Base-by-base conservation (phyloP, 2,113 vertebrate genomes). In the Prochilodus magdalenae region DNA sequence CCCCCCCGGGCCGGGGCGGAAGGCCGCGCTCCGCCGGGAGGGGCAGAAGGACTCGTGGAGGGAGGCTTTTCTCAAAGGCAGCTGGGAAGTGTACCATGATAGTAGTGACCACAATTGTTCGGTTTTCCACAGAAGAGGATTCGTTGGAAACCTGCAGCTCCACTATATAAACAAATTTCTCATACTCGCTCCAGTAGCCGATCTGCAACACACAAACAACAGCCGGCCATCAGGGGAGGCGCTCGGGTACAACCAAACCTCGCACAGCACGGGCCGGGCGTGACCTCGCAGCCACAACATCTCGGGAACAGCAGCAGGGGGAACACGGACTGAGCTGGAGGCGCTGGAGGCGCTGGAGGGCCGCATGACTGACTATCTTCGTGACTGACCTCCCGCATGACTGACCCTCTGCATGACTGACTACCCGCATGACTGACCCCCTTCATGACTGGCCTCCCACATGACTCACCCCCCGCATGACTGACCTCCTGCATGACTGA, bases 51-150 rank as follows among this genome's bases (percentile, higher is more conserved):
- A 87, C 91, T 36, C 53, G 22, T 22, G 3, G 53, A 22, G 53
- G 86, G 18, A 89, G 89, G 92, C 89, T 92, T 83, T 51, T 16
- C 40, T 93, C 49, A 82, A 92, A 93, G 92, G 86, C 90, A 88
- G 89, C 85, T 81, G 79, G 72, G 91, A 88, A 91, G 93, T 94
- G 96, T 97, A 99, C 98, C 96, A 99, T 95, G 93, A 99, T 99
- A 90, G 98, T 99, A 88, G 98, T 99, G 91, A 99, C 98, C 87
- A 99, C 96, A 88, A 99, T 99, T 87, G 98, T 99, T 93, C 97
- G 94, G 91, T 99, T 99, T 94, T 99, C 98, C 92, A 97, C 92
- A 92, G 97, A 98, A 30, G 97, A 95, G 74, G 94, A 95, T 87
- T 98, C 97, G 90, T 99, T 99, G 93, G 96, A 95, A 86, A 97